Evolutionary conservation across 2,797 vertebrate genomes (phyloP).

Genomic region (Centropyge bicolor): DNA sequence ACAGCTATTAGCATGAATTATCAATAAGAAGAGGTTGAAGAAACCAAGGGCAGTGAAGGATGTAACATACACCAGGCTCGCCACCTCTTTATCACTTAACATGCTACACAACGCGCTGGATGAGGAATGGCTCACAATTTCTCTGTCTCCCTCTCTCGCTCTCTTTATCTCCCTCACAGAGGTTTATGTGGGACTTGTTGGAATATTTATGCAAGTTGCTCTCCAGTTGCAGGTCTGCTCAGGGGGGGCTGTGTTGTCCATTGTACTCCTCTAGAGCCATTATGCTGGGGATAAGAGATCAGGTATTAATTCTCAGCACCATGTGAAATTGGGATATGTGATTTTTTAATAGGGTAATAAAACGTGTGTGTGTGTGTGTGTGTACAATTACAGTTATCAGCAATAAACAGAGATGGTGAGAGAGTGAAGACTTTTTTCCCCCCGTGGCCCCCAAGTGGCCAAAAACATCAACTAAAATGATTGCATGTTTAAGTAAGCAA

Average conservation of each 20-base stretch:
- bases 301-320: conserved; percentile 9
- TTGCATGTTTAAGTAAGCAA: too few relatives aligned
- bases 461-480: too few relatives aligned
- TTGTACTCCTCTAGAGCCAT: conserved; percentile 16
- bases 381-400: too few relatives aligned
- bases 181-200: conserved; percentile 31
- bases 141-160: conserved; percentile 12
- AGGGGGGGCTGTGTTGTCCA: conserved; percentile 31
- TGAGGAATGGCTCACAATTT: conserved; percentile 41
- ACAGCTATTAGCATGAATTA: conserved; percentile 63
- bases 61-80: conserved; percentile 29
- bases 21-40: conserved; percentile 57
- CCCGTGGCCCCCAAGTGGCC: too few relatives aligned
- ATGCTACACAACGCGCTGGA: conserved; percentile 40
- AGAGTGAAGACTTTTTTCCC: too few relatives aligned
- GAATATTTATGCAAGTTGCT: conserved; percentile 53
- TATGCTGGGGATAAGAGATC: conserved; percentile 28
- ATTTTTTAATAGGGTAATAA: conserved; percentile 2
- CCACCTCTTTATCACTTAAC: conserved; percentile 43
- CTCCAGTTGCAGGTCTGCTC: conserved; percentile 31
- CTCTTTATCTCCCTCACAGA: conserved; percentile 35
- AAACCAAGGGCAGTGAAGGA: conserved; percentile 51
- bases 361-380: not conserved
- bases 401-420: too few relatives aligned
- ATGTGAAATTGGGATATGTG: not conserved